phyloP scores from a whole-genome alignment of 2,888 invertebrate species.

The Tenthredo amoena region DNA sequence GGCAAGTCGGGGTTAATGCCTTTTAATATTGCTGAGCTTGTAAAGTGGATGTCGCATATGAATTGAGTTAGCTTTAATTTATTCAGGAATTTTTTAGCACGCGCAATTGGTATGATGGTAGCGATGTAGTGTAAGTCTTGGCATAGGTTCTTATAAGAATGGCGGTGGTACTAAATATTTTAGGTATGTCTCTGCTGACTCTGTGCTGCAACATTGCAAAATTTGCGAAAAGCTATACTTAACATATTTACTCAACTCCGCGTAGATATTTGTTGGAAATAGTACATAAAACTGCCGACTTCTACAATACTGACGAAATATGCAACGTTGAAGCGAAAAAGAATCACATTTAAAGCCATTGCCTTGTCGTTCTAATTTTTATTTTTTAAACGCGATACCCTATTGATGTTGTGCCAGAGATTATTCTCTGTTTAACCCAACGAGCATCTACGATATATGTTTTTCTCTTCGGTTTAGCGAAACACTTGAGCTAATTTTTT shows the following conservation, averaged over 20 bases:
- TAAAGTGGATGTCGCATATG: conserved; percentile 10
- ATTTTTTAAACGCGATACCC: neutral
- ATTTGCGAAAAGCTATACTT: neutral
- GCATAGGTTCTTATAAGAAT: neutral
- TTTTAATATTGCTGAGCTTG: conserved; percentile 25
- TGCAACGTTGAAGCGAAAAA: neutral
- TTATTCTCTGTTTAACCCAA: neutral
- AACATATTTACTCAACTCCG: neutral
- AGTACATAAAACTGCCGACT: neutral
- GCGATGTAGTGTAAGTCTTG: neutral
- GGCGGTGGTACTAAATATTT: neutral
- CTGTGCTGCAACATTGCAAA: conserved; percentile 11
- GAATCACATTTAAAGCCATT: neutral
- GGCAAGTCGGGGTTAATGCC: conserved; percentile 18
- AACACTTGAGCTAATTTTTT: conserved; percentile 26
- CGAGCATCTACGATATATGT: neutral
- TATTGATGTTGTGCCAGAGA: neutral
- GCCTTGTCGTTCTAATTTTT: neutral
- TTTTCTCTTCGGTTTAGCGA: neutral
- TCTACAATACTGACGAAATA: neutral
- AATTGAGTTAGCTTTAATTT: conserved; percentile 34
- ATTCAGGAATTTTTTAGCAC: conserved; percentile 25
- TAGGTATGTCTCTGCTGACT: neutral
- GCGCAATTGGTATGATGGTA: conserved; percentile 29
- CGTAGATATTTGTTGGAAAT: neutral